These are phyloP conservation scores for Schizotus pectinicornis DNA, from an alignment of 2,888 invertebrate species.

Conservation along the genomic window DNA sequence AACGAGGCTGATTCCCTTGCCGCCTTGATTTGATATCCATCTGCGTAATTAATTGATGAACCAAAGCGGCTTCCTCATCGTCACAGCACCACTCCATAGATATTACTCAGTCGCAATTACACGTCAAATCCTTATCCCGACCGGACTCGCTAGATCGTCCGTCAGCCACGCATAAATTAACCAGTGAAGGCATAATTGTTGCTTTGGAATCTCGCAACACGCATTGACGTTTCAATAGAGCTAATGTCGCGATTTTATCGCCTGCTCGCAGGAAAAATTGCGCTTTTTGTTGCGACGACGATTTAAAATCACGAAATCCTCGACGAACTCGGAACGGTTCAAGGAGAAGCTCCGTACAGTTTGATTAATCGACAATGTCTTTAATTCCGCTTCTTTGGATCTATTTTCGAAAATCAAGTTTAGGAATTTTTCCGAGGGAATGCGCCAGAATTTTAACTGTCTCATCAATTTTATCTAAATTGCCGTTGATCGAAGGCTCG, in stretches of 20 bases:
- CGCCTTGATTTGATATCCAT: too few species aligned
- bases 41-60: conserved; percentile 12
- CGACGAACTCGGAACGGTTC: too few species aligned
- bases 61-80: conserved; percentile 11
- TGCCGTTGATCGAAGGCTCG: too few species aligned
- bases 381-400: too few species aligned
- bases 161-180: conserved; percentile 9
- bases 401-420: too few species aligned
- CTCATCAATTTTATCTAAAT: too few species aligned
- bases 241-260: conserved; percentile 18
- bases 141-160: not conserved
- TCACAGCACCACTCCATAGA: conserved; percentile 4
- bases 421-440: too few species aligned
- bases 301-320: not conserved
- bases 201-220: not conserved
- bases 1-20: too few species aligned
- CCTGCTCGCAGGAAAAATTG: conserved; percentile 2
- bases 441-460: too few species aligned
- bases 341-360: too few species aligned
- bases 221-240: conserved; percentile 21
- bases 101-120: conserved; percentile 16
- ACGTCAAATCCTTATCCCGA: conserved; percentile 12
- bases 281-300: not conserved
- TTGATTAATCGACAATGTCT: too few species aligned
- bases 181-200: conserved; percentile 21